Base-by-base conservation (phyloP, 92 coral and sea anemone genomes). In the Palythoa caribaeorum region DNA sequence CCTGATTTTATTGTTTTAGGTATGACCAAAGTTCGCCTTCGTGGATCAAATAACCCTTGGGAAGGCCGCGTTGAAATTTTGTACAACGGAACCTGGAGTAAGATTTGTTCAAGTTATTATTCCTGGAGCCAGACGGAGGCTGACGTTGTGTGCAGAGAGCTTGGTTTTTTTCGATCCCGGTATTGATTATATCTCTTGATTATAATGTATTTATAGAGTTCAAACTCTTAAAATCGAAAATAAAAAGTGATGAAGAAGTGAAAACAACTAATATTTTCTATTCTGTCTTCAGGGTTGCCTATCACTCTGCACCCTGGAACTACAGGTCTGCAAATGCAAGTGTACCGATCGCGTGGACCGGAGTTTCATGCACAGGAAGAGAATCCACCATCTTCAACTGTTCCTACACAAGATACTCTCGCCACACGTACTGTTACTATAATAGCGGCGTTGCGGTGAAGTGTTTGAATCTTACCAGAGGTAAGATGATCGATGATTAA, bases 31-130 rank as follows among this genome's bases (percentile, higher is more conserved):
- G 71, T 79, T 17, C 84, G 84, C 59, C 84, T 79, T 60, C 70
- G 36, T 57, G 84, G 84, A 38, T 59, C 71, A 6, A 17, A 17
- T 44, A 79, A 79, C 36, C 71, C 54, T 3, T 59, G 84, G 84
- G 84, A 79, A 79, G 84, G 84, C 72, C 37, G 52, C 0, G 84
- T 79, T 14, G 84, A 79, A 10, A 52, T 79, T 59, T 60, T 37
- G 16, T 62, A 79, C 84, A 55, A 79, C 53, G 84, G 84, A 15
- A 79, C 72, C 84, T 79, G 84, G 84, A 71, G 84, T 37, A 79
- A 71, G 59, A 59, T 79, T 2, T 79, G 84, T 37, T 4, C 14
- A 0, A 9, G 38, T 1, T 21, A 15, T 20, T 28, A 15, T 10
- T 0, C 9, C 0, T 79, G 84, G 84, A 13, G 6, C 2, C 70